Evolutionary conservation across 2,797 vertebrate species (phyloP), one percentile per base, ranked within the genome.

Genomic region (Accipiter badius): DNA sequence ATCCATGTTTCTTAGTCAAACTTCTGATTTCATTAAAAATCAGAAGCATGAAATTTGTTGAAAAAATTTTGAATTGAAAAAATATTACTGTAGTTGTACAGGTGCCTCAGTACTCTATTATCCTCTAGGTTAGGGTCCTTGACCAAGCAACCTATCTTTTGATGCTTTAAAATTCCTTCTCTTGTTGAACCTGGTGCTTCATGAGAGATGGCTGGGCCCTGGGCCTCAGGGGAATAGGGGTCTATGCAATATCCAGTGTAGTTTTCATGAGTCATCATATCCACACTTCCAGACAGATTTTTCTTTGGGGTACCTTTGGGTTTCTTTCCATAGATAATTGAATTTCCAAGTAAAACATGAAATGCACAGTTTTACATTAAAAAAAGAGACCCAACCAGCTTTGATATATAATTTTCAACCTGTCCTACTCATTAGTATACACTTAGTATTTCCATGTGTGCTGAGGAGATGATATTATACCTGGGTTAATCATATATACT

Each of bases 281-380:
- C 47, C 49, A 61, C 50, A n/a, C 44, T 73, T 83, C 33, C 72
- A 86, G 44, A 74, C 26, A 88, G 31, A 66, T 59, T 86, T 85
- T 90, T 66, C 47, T 28, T 3, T n/a, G 40, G 16, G 33, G 22
- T 71, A 73, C 47, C 39, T 69, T 77, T 13, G 24, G 7, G 5
- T 76, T 95, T 84, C 54, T 80, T 85, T 85, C 72, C 21, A 69
- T 0, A 59, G 40, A 78, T 77, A 94, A 89, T 16, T 80, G 39
- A 74, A 89, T 90, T 92, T 89, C 59, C 80, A 88, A 87, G 39
- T 42, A 57, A 95, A 96, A 91, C 21, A 46, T 4, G 7, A 87
- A 90, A 93, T 11, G 42, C 33, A 26, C 4, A 29, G 29, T 22
- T 84, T 55, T 50, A 49, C 24, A 29, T 57, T 21, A 22, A 47